phyloP scores from a whole-genome alignment of 2,113 vertebrate genomes.

The Ranitomeya variabilis region DNA sequence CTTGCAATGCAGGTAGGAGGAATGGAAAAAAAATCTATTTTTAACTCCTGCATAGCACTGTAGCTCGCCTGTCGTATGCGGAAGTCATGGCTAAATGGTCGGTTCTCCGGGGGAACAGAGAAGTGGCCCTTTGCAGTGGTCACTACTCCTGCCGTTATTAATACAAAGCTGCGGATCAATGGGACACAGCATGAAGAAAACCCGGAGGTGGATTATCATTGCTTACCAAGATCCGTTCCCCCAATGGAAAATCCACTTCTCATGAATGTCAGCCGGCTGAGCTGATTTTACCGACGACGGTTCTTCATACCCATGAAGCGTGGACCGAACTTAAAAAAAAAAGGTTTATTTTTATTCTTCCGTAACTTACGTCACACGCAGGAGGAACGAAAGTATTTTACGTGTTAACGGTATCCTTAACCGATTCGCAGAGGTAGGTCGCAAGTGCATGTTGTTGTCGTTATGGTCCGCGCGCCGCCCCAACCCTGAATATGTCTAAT shows the following conservation, averaged over 20 bases:
- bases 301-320: constrained; percentile 59
- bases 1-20: constrained; percentile 85
- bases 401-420: constrained; percentile 72
- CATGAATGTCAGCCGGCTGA: constrained; percentile 45
- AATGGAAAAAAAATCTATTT: constrained; percentile 78
- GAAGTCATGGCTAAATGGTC: constrained; percentile 74
- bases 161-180: constrained; percentile 66
- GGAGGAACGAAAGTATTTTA: constrained; percentile 72
- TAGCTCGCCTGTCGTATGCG: constrained; percentile 75
- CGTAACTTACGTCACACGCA: constrained; percentile 67
- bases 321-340: constrained; percentile 68
- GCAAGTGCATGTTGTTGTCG: constrained; percentile 75
- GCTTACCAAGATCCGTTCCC: constrained; percentile 65
- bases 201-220: constrained; percentile 71
- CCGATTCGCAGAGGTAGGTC: constrained; percentile 77
- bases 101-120: constrained; percentile 79
- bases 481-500: constrained; percentile 15
- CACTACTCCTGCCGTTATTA: constrained; percentile 72
- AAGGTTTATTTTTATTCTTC: constrained; percentile 55
- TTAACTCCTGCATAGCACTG: constrained; percentile 78
- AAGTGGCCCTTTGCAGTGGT: constrained; percentile 81
- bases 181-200: constrained; percentile 61
- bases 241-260: constrained; percentile 77
- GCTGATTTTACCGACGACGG: constrained; percentile 52
- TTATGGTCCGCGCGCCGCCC: neutral